Evolutionary conservation across 2,113 vertebrate species (phyloP).

Genomic region (Monopterus albus): DNA sequence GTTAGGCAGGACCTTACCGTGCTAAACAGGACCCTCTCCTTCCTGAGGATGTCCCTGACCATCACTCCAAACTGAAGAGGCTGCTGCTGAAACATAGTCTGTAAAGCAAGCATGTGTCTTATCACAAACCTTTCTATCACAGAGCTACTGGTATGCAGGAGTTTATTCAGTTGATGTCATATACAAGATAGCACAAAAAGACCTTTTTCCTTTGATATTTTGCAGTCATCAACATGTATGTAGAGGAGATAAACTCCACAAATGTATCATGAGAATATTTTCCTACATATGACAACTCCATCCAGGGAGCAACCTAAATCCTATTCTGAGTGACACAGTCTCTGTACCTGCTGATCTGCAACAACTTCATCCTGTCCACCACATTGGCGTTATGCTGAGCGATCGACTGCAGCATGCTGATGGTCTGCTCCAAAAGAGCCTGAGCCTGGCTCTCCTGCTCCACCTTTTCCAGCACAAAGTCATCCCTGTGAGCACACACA

Average conservation of each 20-base stretch:
- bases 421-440: slow-evolving; percentile 65
- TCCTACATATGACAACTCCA: too few species aligned
- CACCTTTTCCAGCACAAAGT: slow-evolving; percentile 63
- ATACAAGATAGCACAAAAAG: too few species aligned
- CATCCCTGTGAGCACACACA: slow-evolving; percentile 69
- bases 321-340: not conserved
- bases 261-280: too few species aligned
- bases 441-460: slow-evolving; percentile 68
- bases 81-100: slow-evolving; percentile 64
- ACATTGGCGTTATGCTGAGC: slow-evolving; percentile 68
- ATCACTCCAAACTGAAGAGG: slow-evolving; percentile 75
- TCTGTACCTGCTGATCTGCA: slow-evolving; percentile 75
- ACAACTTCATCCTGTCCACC: slow-evolving; percentile 81
- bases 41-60: slow-evolving; percentile 78
- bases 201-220: too few species aligned
- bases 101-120: slow-evolving; percentile 30
- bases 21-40: slow-evolving; percentile 72
- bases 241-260: too few species aligned
- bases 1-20: slow-evolving; percentile 52
- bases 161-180: not conserved
- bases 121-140: not conserved
- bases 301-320: too few species aligned
- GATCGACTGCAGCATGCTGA: slow-evolving; percentile 56
- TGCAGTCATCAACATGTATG: too few species aligned
- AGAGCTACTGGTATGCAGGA: not conserved